phyloP scores from a whole-genome alignment of 1,140 invertebrate species.

The Drosophila bifasciata region DNA sequence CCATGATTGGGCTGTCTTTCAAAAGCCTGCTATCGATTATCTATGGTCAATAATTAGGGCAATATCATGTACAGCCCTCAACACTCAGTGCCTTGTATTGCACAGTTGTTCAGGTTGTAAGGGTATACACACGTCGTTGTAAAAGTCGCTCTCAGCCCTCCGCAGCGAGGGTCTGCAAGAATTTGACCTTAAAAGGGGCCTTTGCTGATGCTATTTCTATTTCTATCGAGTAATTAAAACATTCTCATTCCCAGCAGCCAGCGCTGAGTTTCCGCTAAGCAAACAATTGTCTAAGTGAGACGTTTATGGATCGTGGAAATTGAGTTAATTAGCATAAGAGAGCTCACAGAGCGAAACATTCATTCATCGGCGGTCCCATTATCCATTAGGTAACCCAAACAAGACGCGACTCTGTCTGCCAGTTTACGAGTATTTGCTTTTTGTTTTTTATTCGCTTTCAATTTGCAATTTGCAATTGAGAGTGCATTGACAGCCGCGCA shows the following conservation, averaged over 20 bases:
- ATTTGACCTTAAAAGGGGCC: slow-evolving; percentile 35
- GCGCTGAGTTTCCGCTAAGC: slow-evolving; percentile 56
- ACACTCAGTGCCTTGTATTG: background rate
- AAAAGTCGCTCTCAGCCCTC: slow-evolving; percentile 1
- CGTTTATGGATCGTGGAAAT: slow-evolving; percentile 80
- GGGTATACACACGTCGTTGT: background rate
- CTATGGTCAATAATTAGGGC: no score
- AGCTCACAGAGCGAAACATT: slow-evolving; percentile 8
- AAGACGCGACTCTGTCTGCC: slow-evolving; percentile 17
- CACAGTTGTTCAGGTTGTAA: background rate
- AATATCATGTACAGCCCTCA: no score
- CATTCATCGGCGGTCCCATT: slow-evolving; percentile 23
- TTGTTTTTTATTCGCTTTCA: slow-evolving; percentile 16
- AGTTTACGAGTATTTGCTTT: slow-evolving; percentile 39
- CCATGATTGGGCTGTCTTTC: slow-evolving; percentile 5
- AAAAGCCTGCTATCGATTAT: no score
- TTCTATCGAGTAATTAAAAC: slow-evolving; percentile 63
- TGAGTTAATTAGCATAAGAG: slow-evolving; percentile 71
- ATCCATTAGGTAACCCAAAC: slow-evolving; percentile 33
- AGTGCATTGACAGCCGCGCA: slow-evolving; percentile 46
- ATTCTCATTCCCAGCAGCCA: slow-evolving; percentile 58
- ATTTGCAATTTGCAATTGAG: slow-evolving; percentile 36
- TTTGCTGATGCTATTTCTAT: slow-evolving; percentile 29
- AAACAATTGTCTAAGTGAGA: slow-evolving; percentile 65
- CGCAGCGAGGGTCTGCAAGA: slow-evolving; percentile 5